A percentile compares a stretch with the other conserved stretches of the same genome.
These are phyloP conservation scores for Sarcophaga carnaria DNA, from an alignment of 2,888 invertebrate genomes.

Conservation along the genomic window DNA sequence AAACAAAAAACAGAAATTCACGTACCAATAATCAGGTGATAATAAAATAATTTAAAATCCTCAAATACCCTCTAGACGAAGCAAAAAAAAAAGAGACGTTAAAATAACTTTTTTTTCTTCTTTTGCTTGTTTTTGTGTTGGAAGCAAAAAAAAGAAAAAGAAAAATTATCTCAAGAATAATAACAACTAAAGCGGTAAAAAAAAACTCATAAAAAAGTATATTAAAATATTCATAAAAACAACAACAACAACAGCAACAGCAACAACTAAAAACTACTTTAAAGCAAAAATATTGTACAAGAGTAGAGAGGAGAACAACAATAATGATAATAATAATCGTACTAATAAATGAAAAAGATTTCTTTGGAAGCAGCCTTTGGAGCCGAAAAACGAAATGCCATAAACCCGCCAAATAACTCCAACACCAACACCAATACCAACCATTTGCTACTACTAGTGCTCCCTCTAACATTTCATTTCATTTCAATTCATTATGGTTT, in stretches of 20 bases:
- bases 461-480: conserved; percentile 4
- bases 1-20: conserved; percentile 46
- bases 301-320: not conserved
- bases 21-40: conserved; percentile 67
- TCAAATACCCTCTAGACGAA: conserved; percentile 22
- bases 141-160: not conserved
- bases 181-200: not conserved
- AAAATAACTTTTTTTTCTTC: not conserved
- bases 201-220: conserved; percentile 46
- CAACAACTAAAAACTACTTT: not conserved
- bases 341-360: not conserved
- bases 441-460: not conserved
- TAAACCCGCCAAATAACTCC: conserved; percentile 50
- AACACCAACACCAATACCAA: conserved; percentile 17
- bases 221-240: conserved; percentile 61
- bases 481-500: not conserved
- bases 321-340: not conserved
- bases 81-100: not conserved
- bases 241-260: conserved; percentile 2
- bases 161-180: conserved; percentile 38
- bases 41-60: conserved; percentile 61
- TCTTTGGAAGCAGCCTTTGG: not conserved
- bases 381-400: conserved; percentile 32
- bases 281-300: no score
- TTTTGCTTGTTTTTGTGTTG: no score